phyloP scores from a whole-genome alignment of 1,140 invertebrate species.

The Wasmannia auropunctata region DNA sequence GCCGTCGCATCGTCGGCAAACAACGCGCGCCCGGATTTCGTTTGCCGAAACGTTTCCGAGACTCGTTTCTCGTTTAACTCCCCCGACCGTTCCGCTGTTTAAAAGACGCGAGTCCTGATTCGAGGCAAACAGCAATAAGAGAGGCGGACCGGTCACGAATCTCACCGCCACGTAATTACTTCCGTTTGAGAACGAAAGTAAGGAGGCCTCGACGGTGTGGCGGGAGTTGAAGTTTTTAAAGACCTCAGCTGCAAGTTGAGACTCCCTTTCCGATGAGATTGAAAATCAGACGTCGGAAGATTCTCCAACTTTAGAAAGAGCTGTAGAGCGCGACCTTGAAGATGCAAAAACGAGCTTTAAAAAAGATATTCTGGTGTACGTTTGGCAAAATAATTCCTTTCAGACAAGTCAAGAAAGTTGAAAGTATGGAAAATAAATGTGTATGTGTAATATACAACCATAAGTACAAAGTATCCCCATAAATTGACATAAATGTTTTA shows the following conservation, averaged over 20 bases:
- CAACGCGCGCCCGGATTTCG: background rate
- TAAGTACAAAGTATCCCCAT: too few relatives aligned
- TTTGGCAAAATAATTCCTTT: too few relatives aligned
- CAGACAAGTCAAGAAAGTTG: background rate
- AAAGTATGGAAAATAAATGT: background rate
- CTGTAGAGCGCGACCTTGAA: background rate
- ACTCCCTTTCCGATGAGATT: background rate
- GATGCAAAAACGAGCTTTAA: background rate
- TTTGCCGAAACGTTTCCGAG: background rate
- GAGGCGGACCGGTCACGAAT: conserved; percentile 7
- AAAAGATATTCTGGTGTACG: background rate
- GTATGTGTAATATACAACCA: too few relatives aligned
- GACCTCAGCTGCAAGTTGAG: background rate
- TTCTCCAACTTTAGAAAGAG: background rate
- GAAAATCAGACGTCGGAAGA: background rate
- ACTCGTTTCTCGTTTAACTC: background rate
- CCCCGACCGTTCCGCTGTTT: background rate
- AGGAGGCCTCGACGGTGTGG: background rate
- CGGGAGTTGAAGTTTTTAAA: conserved; percentile 5
- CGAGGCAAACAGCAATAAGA: conserved; percentile 33
- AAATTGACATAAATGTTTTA: too few relatives aligned
- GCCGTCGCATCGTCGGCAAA: background rate
- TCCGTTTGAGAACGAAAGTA: conserved; percentile 17
- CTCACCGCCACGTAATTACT: conserved; percentile 4
- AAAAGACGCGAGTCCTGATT: conserved; percentile 11